Percentiles rank a stretch among this genome's conserved stretches.
phyloP scores from a whole-genome alignment of 2,888 invertebrate genomes.

The Hirudinaria manillensis region DNA sequence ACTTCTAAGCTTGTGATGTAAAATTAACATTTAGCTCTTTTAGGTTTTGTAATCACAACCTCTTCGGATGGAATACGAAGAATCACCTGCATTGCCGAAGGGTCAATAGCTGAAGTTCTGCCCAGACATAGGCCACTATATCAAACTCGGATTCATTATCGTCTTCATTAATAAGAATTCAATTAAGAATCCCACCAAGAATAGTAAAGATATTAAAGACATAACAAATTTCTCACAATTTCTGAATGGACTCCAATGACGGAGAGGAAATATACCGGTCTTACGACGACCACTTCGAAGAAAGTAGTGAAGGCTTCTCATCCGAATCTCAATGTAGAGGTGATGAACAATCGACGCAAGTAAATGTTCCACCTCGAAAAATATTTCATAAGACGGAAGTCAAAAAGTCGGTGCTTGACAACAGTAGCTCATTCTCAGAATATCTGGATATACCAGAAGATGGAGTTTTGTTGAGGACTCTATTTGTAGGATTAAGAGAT shows the following conservation, averaged over 20 bases:
- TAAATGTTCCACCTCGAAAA: neutral
- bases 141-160: no score
- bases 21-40: no score
- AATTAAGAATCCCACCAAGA: no score
- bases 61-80: no score
- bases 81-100: no score
- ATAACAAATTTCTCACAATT: no score
- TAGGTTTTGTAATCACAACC: no score
- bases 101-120: no score
- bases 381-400: neutral
- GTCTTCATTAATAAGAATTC: no score
- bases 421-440: conserved; percentile 19
- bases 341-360: neutral
- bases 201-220: no score
- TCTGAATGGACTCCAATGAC: neutral
- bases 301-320: neutral
- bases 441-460: conserved; percentile 30
- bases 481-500: conserved; percentile 29
- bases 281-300: neutral
- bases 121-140: no score
- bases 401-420: neutral
- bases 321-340: neutral
- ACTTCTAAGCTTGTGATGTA: no score
- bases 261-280: neutral
- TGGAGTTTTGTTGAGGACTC: conserved; percentile 35